Percentiles rank a stretch among this genome's conserved stretches.
These are phyloP conservation scores for Dromiciops gliroides DNA, from an alignment of 2,113 vertebrate genomes.

Conservation along the genomic window DNA sequence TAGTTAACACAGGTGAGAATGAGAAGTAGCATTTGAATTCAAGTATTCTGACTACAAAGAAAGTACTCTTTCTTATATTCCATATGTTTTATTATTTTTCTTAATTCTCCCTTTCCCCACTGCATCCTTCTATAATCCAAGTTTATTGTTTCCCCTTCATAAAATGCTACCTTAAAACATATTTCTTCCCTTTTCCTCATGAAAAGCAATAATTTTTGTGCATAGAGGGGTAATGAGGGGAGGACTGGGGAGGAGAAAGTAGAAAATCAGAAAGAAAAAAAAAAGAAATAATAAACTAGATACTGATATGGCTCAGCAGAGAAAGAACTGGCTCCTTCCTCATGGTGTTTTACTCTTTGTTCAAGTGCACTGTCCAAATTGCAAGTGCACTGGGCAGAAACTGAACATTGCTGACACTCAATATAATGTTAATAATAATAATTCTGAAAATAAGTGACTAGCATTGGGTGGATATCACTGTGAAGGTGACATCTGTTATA, in stretches of 20 bases:
- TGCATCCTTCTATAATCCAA: slow-evolving; percentile 24
- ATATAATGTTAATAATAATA: slow-evolving; percentile 37
- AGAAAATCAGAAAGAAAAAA: slow-evolving; percentile 23
- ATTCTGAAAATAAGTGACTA: slow-evolving; percentile 37
- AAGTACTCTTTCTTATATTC: background rate
- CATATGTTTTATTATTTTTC: slow-evolving; percentile 25
- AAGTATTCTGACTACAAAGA: background rate
- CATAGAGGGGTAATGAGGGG: background rate
- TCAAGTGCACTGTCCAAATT: background rate
- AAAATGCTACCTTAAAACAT: slow-evolving; percentile 13
- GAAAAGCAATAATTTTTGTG: background rate
- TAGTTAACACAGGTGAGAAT: background rate
- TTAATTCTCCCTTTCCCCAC: background rate
- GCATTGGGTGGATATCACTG: background rate
- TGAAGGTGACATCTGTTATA: background rate
- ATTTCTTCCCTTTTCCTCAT: background rate
- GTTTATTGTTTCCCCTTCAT: background rate
- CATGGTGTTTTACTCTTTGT: background rate
- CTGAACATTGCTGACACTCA: background rate
- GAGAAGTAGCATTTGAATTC: background rate
- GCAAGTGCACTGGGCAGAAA: background rate
- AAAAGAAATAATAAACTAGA: slow-evolving; percentile 10
- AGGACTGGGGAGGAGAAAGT: background rate
- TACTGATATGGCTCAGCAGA: background rate
- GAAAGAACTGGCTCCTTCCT: background rate